A percentile compares a stretch with the other conserved stretches of the same genome.
Conservation (phyloP, 2,888 invertebrate genomes). For the Penaeus monodon region DNA sequence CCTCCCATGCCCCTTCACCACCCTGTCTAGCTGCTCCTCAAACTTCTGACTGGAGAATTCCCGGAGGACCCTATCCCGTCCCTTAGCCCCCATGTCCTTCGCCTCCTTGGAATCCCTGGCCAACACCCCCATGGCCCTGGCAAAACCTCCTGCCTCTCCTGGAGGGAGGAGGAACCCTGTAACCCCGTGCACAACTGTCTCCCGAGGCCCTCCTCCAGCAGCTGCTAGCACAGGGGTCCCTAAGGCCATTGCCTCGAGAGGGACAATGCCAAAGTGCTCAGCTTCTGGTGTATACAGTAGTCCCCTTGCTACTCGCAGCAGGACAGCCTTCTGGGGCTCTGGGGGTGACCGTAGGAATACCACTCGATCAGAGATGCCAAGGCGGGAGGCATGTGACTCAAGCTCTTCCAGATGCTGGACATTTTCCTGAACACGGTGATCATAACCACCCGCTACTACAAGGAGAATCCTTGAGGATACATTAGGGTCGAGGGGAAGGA, state of each 20-base stretch:
- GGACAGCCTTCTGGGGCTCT: constrained; percentile 84
- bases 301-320: constrained; percentile 81
- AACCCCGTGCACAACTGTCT: constrained; percentile 85
- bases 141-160: constrained; percentile 77
- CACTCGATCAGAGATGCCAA: constrained; percentile 80
- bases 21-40: constrained; percentile 76
- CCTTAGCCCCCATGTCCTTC: constrained; percentile 81
- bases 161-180: constrained; percentile 87
- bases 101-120: constrained; percentile 75
- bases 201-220: constrained; percentile 94
- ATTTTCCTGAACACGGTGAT: constrained; percentile 88
- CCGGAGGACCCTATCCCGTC: constrained; percentile 80
- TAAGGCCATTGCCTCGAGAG: constrained; percentile 97
- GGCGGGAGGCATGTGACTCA: constrained; percentile 75
- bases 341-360: constrained; percentile 89
- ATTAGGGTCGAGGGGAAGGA: not conserved
- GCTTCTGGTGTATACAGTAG: constrained; percentile 92
- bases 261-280: constrained; percentile 99
- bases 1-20: no score
- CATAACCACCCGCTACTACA: constrained; percentile 96
- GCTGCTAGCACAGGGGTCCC: constrained; percentile 94
- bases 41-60: constrained; percentile 89
- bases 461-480: constrained; percentile 76
- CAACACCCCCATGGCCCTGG: constrained; percentile 81
- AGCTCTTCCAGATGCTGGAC: constrained; percentile 86